Base-by-base conservation (phyloP, 2,797 vertebrate genomes). In the Strix occidentalis region DNA sequence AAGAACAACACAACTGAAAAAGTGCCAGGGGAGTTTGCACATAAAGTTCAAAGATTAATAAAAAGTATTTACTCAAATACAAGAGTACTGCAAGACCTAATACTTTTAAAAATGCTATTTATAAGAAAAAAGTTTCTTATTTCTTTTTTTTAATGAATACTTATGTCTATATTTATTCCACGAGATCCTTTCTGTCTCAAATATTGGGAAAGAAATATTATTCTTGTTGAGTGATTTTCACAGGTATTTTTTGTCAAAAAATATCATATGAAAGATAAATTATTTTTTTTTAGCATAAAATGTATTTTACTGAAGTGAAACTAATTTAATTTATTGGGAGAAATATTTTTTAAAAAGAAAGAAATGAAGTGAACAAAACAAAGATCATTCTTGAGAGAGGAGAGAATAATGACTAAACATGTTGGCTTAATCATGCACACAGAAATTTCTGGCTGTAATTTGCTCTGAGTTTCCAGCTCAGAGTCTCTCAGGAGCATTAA, bases 101-200 rank as follows among this genome's bases (percentile, higher is more conserved):
- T 4, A 18, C 6, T 58, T 80, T 54, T 0, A 1, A 46, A 81
- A 50, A 48, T n/a, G 4, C 0, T 70, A n/a, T 24, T 70, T 45
- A 53, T 5, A 41, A 53, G 10, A 11, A 26, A 46, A 11, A 26
- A 24, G 19, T 16, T 2, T 4, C 2, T 23, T 20, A 10, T 26
- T 35, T 3, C 0, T 21, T 69, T 45, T 45, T 1, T 37, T 77
- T 16, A 16, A 46, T 33, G 9, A 50, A 24, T 60, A 69, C 33
- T 74, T 65, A 15, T 33, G 4, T 37, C 24, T 31, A 8, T 4
- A 51, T 71, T 51, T 39, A 61, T 66, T 60, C 5, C 23, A 50
- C 6, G 1, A 71, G 16, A 26, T 5, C 2, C 4, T 35, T 60
- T 74, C 79, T 18, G 21, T 43, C 16, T 63, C 24, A 80, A 0